Percentiles rank a stretch among this genome's conserved stretches.
Conservation (phyloP, 1,140 invertebrate genomes). For the Pectinophora gossypiella region DNA sequence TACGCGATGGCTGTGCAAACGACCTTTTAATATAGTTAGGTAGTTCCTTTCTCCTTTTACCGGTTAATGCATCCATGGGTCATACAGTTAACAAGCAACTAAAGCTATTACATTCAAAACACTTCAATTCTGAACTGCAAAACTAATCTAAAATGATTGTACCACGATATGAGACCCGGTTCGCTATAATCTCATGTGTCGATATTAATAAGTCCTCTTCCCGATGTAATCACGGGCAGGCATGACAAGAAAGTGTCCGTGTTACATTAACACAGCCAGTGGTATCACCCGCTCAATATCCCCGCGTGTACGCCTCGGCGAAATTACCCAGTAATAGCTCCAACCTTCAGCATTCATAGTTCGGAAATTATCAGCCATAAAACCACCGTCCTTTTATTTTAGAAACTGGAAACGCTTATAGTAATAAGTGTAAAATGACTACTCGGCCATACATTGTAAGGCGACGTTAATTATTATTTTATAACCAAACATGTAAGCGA, state of each 20-base stretch:
- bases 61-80: too few relatives aligned
- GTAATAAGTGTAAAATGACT: slow-evolving; percentile 36
- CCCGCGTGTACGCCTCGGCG: slow-evolving; percentile 45
- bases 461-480: slow-evolving; percentile 28
- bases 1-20: too few relatives aligned
- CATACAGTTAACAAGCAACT: too few relatives aligned
- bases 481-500: slow-evolving; percentile 9
- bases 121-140: too few relatives aligned
- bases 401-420: slow-evolving; percentile 37
- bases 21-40: too few relatives aligned
- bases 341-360: slow-evolving; percentile 59
- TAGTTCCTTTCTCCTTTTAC: too few relatives aligned
- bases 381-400: slow-evolving; percentile 50
- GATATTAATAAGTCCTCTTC: slow-evolving; percentile 28
- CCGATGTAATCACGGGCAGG: slow-evolving; percentile 31
- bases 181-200: slow-evolving; percentile 28
- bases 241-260: slow-evolving; percentile 55
- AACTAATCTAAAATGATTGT: too few relatives aligned
- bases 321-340: slow-evolving; percentile 64
- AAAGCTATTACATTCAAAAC: too few relatives aligned
- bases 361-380: slow-evolving; percentile 68
- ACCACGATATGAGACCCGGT: slow-evolving; percentile 20
- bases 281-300: slow-evolving; percentile 44
- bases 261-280: slow-evolving; percentile 44
- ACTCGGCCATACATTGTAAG: slow-evolving; percentile 30